Evolutionary conservation across 2,113 vertebrate species (phyloP).

Genomic region (Dicrurus megarhynchus): DNA sequence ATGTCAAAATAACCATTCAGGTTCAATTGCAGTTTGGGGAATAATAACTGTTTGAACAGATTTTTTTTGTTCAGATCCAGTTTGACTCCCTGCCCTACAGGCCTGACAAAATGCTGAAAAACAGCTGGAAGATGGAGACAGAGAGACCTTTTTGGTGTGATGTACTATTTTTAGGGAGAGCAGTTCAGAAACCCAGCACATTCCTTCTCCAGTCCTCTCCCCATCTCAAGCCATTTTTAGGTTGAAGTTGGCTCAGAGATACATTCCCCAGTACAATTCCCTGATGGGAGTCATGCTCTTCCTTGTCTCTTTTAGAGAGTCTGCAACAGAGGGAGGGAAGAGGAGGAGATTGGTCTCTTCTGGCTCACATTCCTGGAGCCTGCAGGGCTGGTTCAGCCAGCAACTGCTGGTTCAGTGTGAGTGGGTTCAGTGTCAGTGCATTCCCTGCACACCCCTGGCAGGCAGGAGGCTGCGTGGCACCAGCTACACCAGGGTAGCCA

Average conservation of each 20-base stretch:
- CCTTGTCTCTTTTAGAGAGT: background rate
- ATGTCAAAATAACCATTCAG: constrained; percentile 6
- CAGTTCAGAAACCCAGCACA: background rate
- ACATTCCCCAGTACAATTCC: background rate
- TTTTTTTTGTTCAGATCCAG: background rate
- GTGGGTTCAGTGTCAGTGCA: background rate
- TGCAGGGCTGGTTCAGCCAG: background rate
- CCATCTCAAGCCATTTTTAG: constrained; percentile 46
- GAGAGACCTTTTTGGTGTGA: background rate
- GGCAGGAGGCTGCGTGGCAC: background rate
- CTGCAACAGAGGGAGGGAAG: background rate
- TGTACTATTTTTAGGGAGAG: constrained; percentile 24
- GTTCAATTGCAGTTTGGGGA: background rate
- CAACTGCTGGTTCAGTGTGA: background rate
- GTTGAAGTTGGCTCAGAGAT: constrained; percentile 20
- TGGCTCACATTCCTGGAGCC: background rate
- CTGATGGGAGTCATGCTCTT: background rate
- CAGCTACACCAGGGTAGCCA: background rate
- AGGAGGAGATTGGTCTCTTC: background rate
- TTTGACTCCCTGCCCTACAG: background rate
- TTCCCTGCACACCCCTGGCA: background rate
- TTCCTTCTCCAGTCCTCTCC: constrained; percentile 19
- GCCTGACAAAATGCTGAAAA: constrained; percentile 27
- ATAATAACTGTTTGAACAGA: background rate
- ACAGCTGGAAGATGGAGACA: background rate